Evolutionary conservation across 2,113 vertebrate genomes (phyloP).

Genomic region (Myrmecobius fasciatus): DNA sequence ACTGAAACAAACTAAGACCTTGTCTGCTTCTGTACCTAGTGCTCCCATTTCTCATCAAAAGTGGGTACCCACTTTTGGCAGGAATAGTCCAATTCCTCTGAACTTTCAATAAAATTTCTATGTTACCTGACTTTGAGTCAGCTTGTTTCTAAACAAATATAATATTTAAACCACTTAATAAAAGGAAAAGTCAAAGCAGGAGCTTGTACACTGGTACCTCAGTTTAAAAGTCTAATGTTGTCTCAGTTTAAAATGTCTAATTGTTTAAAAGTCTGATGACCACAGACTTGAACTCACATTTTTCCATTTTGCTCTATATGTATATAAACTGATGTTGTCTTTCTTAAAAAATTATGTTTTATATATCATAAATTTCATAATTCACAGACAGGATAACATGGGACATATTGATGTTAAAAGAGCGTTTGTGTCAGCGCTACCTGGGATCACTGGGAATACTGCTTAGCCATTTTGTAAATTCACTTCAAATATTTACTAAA

Average conservation of each 20-base stretch:
- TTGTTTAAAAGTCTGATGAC: neutral
- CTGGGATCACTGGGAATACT: neutral
- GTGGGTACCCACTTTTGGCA: too few species aligned
- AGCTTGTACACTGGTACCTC: neutral
- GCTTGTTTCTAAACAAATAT: neutral
- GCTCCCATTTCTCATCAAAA: too few species aligned
- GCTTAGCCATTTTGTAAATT: neutral
- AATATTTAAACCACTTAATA: neutral
- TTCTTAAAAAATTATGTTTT: neutral
- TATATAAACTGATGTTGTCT: neutral
- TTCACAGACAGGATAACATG: neutral
- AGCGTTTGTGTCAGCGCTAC: neutral
- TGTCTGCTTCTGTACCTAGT: too few species aligned
- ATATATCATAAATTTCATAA: neutral
- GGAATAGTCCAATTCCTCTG: too few species aligned
- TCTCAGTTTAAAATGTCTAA: too few species aligned
- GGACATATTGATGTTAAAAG: neutral
- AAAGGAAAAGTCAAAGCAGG: neutral
- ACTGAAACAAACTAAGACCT: too few species aligned
- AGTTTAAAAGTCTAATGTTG: neutral
- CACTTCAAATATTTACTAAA: neutral
- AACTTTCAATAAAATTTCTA: too few species aligned
- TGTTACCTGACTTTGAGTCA: too few species aligned
- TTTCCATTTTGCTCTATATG: neutral
- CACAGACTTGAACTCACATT: neutral